These are phyloP conservation scores for Ornithorhynchus anatinus DNA, from an alignment of 2,113 vertebrate genomes.

Conservation along the genomic window DNA sequence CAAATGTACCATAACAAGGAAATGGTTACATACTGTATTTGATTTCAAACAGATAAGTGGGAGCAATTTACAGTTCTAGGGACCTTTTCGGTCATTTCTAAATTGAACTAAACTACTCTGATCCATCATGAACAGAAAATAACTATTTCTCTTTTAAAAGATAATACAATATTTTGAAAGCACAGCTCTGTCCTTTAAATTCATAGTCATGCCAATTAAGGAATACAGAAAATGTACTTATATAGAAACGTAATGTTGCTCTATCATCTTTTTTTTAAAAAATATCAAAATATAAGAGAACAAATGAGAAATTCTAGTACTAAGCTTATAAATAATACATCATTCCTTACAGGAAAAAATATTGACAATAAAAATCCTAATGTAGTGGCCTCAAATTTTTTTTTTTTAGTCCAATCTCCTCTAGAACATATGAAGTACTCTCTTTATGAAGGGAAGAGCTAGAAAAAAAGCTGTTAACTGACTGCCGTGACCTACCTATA, in stretches of 20 bases:
- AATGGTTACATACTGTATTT: background rate
- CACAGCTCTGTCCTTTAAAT: background rate
- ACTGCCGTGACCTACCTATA: no score
- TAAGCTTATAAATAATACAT: accelerated
- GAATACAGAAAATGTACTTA: conserved; percentile 11
- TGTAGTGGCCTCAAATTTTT: no score
- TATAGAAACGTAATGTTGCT: no score
- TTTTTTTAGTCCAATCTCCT: no score
- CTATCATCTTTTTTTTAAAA: no score
- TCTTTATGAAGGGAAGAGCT: no score
- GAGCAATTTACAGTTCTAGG: conserved; percentile 4
- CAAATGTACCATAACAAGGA: background rate
- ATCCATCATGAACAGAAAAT: background rate
- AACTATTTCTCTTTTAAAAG: background rate
- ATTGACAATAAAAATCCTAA: no score
- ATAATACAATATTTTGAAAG: background rate
- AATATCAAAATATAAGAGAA: background rate
- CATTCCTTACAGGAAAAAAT: background rate
- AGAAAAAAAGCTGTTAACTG: no score
- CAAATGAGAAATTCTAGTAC: background rate
- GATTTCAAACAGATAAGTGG: background rate
- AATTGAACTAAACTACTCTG: background rate
- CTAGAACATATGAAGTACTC: no score
- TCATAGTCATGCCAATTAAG: conserved; percentile 12
- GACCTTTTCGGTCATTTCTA: background rate